Conservation (phyloP, 2,113 vertebrate species). For the Lepus americanus region DNA sequence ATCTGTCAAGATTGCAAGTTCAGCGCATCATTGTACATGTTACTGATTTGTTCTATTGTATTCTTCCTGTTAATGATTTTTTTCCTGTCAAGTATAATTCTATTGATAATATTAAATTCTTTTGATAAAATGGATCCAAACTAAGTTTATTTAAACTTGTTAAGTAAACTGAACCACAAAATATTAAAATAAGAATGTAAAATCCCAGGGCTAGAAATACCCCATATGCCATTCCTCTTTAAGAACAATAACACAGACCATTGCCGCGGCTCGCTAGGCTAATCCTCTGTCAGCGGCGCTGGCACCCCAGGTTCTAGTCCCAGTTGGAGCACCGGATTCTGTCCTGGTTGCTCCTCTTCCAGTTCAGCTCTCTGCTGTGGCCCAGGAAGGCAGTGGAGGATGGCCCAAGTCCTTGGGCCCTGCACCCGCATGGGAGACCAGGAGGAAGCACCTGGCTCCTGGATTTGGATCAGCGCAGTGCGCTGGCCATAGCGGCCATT, state of each 20-base stretch:
- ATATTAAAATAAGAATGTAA: conserved; percentile 27
- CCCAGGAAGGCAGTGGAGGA: too few species aligned
- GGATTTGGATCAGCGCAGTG: too few species aligned
- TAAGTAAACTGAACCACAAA: conserved; percentile 25
- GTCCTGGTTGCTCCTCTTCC: too few species aligned
- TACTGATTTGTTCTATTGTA: background rate
- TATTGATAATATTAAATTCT: conserved; percentile 36
- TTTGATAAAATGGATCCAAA: conserved; percentile 13
- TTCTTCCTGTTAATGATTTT: background rate
- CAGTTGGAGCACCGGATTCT: too few species aligned
- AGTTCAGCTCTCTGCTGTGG: too few species aligned
- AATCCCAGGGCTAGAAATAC: background rate
- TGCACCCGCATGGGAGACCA: too few species aligned
- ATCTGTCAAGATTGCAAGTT: background rate
- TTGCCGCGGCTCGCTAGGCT: too few species aligned
- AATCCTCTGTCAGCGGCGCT: too few species aligned
- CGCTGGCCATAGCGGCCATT: too few species aligned
- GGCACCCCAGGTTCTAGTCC: too few species aligned
- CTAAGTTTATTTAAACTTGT: conserved; percentile 40
- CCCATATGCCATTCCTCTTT: background rate
- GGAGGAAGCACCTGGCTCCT: too few species aligned
- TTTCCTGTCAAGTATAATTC: background rate
- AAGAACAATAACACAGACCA: background rate
- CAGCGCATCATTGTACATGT: background rate
- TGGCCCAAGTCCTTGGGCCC: too few species aligned